Percentiles rank a stretch among this genome's conserved stretches.
phyloP scores from a whole-genome alignment of 2,113 vertebrate genomes.

The Vireo altiloquus region DNA sequence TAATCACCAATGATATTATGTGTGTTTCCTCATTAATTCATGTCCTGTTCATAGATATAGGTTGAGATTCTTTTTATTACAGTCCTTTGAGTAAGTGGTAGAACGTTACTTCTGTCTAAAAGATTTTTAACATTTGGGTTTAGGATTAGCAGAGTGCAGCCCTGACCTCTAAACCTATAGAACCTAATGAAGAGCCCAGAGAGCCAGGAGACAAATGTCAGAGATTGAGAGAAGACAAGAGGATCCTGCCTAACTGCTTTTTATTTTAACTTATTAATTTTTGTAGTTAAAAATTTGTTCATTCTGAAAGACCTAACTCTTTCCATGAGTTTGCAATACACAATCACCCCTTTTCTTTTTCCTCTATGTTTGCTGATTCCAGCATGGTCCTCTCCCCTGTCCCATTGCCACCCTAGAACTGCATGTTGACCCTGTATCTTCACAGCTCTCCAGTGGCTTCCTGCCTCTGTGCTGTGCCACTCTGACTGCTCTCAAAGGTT shows the following conservation, averaged over 20 bases:
- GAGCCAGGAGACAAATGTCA: rapidly evolving
- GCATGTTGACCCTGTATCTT: not conserved
- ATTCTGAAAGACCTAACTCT: not conserved
- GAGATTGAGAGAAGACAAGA: not conserved
- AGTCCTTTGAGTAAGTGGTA: not conserved
- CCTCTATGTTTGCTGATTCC: not conserved
- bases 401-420: not conserved
- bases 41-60: not conserved
- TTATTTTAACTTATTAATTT: not conserved
- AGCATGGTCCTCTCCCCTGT: not conserved
- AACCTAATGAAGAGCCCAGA: not conserved
- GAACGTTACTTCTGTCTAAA: not conserved
- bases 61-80: not conserved
- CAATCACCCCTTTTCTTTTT: not conserved
- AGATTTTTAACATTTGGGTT: not conserved
- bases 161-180: not conserved
- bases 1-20: not conserved
- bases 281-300: not conserved
- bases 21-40: not conserved
- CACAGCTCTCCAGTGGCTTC: not conserved
- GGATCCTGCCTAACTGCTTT: not conserved
- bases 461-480: not conserved
- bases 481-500: not conserved
- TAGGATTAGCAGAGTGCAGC: not conserved
- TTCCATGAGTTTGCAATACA: not conserved